These are phyloP conservation scores for Alca torda DNA, from an alignment of 2,797 vertebrate species.

Conservation along the genomic window DNA sequence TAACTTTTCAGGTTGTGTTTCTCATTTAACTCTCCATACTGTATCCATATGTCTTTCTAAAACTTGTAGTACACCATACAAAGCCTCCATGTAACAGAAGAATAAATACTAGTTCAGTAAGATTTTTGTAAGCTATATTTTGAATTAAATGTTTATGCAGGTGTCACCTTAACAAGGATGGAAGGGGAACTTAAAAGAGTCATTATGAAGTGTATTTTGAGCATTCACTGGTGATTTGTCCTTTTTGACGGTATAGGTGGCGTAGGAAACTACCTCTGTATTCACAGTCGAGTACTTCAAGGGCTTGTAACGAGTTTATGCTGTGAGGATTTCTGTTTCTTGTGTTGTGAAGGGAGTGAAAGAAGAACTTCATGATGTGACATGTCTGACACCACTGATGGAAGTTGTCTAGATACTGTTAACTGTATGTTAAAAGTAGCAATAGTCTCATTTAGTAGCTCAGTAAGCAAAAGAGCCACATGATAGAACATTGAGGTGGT, in stretches of 20 bases:
- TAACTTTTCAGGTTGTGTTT: background rate
- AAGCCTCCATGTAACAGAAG: fast-evolving
- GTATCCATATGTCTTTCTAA: background rate
- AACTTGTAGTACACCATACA: background rate
- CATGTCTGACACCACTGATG: background rate
- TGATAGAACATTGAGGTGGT: background rate
- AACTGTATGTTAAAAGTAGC: background rate
- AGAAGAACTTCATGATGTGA: background rate
- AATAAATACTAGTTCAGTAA: background rate
- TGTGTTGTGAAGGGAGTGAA: background rate
- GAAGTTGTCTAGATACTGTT: background rate
- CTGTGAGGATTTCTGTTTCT: background rate
- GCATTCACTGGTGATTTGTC: background rate
- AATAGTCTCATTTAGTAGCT: background rate
- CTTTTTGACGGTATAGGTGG: background rate
- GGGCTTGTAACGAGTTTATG: background rate
- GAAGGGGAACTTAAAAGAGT: background rate
- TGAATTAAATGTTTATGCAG: background rate
- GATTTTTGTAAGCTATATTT: background rate
- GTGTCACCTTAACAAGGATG: background rate
- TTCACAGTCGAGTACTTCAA: background rate
- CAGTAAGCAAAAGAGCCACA: background rate
- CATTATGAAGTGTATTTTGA: background rate
- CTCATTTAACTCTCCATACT: background rate
- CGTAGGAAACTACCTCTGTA: background rate